Percentiles rank a stretch among this genome's conserved stretches.
phyloP scores from a whole-genome alignment of 2,797 vertebrate species.

The Artibeus jamaicensis region DNA sequence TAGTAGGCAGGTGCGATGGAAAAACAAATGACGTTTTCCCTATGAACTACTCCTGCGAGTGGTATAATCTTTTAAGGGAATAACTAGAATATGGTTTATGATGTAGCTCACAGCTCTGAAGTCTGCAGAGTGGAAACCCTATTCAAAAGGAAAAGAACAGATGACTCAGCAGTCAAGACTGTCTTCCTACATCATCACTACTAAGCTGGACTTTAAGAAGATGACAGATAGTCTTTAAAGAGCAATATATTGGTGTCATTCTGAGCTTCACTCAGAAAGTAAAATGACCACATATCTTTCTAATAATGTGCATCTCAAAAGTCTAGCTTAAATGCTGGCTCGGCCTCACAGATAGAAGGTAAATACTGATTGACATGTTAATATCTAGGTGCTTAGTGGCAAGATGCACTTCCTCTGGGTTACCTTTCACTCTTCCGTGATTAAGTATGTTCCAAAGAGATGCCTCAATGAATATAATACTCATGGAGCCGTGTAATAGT shows the following conservation, averaged over 20 bases:
- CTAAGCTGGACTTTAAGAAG: background rate
- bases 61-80: slow-evolving; percentile 43
- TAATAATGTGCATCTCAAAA: background rate
- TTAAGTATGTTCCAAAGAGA: background rate
- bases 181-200: background rate
- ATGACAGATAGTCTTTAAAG: background rate
- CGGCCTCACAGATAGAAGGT: background rate
- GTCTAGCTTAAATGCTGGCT: background rate
- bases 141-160: background rate
- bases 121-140: background rate
- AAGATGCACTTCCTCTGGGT: background rate
- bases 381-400: background rate
- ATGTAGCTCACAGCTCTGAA: background rate
- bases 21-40: slow-evolving; percentile 72
- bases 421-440: background rate
- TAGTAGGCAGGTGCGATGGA: slow-evolving; percentile 58
- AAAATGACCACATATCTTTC: background rate
- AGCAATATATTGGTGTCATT: background rate
- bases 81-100: slow-evolving; percentile 41
- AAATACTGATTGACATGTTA: background rate
- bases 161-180: background rate
- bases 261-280: background rate
- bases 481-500: background rate
- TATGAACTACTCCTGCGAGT: slow-evolving; percentile 68
- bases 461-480: background rate